Base-by-base conservation (phyloP, 2,888 invertebrate genomes). In the Clivina fossor region DNA sequence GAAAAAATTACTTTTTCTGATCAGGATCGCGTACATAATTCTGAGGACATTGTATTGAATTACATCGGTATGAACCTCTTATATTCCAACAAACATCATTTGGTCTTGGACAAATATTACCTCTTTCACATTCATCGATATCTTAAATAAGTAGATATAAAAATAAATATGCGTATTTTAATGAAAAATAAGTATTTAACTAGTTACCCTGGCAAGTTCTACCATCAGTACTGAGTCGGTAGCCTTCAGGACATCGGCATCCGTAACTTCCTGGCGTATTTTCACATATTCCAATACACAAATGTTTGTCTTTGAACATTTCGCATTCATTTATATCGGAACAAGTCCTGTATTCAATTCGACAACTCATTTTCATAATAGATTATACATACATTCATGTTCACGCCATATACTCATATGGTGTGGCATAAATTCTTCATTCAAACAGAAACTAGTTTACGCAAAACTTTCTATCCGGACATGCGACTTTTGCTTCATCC, bases 1-100 rank as follows among this genome's bases (percentile, higher is more conserved):
- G n/a, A n/a, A n/a, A n/a, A 37, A 77, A 83, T 79, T 72, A 94
- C 94, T 94, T 93, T 69, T 85, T 90, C 58, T 87, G 84, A 48
- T 81, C 79, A 0, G 76, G 72, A 64, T 96, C 94, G 48, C 84
- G 82, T 18, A 82, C 76, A 72, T 96, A 98, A 41, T 93, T 91
- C 0, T 78, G 68, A 0, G 96, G 96, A 70, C 98, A 98, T 38
- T 81, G 77, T 60, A 97, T 88, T 13, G 79, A 79, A 64, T 92
- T 90, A 69, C 97, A 98, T 66, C 91, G 87, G 75, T 83, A 91
- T 54, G 88, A 80, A 1, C 98, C 98, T 56, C 92, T 79, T 1
- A 88, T 91, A 73, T 98, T 98, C 63, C 94, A 85, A 68, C 98
- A 98, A 43, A 90, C 82, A 63, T 88, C 83, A 59, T 88, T 84